Conservation (phyloP, 1,140 invertebrate species). For the Euschistus heros region DNA sequence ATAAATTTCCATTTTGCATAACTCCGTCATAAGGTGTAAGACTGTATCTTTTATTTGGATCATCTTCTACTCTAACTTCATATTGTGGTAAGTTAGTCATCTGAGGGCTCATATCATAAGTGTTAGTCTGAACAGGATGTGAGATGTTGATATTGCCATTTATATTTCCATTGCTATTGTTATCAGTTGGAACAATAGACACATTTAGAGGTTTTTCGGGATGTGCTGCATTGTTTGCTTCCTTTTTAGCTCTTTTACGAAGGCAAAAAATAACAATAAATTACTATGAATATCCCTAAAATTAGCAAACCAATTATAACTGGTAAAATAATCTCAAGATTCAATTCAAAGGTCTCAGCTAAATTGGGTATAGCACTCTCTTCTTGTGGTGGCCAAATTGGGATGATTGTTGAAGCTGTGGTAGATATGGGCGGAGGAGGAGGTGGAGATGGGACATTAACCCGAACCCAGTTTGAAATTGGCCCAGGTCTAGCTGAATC, state of each 20-base stretch:
- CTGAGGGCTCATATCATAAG: slow-evolving; percentile 18
- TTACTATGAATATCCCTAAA: slow-evolving; percentile 32
- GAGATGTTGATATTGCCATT: slow-evolving; percentile 20
- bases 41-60: slow-evolving; percentile 39
- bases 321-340: slow-evolving; percentile 36
- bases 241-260: slow-evolving; percentile 32
- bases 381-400: slow-evolving; percentile 31
- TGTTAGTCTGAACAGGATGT: slow-evolving; percentile 19
- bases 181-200: slow-evolving; percentile 31
- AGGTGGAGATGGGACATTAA: slow-evolving; percentile 39
- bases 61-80: slow-evolving; percentile 33
- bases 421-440: slow-evolving; percentile 38
- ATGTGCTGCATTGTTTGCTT: slow-evolving; percentile 26
- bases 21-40: slow-evolving; percentile 34
- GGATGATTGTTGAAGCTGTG: slow-evolving; percentile 34
- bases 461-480: slow-evolving; percentile 45
- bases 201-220: slow-evolving; percentile 32
- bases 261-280: slow-evolving; percentile 41
- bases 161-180: slow-evolving; percentile 27
- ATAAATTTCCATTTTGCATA: slow-evolving; percentile 17
- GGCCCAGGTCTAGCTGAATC: slow-evolving; percentile 36
- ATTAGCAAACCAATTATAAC: slow-evolving; percentile 34
- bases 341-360: slow-evolving; percentile 31
- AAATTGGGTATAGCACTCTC: slow-evolving; percentile 32
- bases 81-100: slow-evolving; percentile 30